Base-by-base conservation (phyloP, 2,797 vertebrate species). In the Lophotriccus pileatus region DNA sequence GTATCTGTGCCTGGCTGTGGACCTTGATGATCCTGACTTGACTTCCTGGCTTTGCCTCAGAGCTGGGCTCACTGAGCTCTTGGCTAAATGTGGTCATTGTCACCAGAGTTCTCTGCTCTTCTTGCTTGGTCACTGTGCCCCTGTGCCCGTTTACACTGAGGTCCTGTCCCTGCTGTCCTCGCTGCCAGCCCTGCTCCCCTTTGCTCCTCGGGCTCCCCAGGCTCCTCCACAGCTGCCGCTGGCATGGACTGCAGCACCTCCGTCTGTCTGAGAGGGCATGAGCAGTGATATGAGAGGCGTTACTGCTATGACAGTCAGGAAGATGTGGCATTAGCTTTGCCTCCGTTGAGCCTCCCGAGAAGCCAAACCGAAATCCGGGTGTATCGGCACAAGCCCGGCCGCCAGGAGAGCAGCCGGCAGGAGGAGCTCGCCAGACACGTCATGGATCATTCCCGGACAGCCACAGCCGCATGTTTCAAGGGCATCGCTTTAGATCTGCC, bases 371-470 rank as follows among this genome's bases (percentile, higher is more conserved):
- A 52, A 66, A 39, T n/a, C 32, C 11, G 1, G 12, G 20, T 44
- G 6, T 50, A 0, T 18, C 11, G 36, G 23, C 46, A 14, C 3
- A 50, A 53, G 43, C 32, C 25, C 28, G 7, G 49, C 13, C 39
- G 69, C 55, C 32, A 32, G 36, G 27, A 73, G 60, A 79, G 11
- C 77, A 84, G 88, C 96, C 96, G 88, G 96, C 90, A 96, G 96
- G 96, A 95, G 96, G 96, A 95, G 96, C 96, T 90, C 93, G 55
- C 69, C 75, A 55, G 90, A 88, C 95, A 27, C 24, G 8, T 15
- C 59, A 10, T 15, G 63, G 17, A 36, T 72, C 41, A 0, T n/a
- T 67, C 83, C 44, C 10, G 1, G 80, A 7, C 39, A 9, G 23
- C 16, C 39, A 7, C 10, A 50, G 66, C 12, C 14, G 14, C 36